Conservation (phyloP, 2,797 vertebrate genomes). For the Halcyon badia region DNA sequence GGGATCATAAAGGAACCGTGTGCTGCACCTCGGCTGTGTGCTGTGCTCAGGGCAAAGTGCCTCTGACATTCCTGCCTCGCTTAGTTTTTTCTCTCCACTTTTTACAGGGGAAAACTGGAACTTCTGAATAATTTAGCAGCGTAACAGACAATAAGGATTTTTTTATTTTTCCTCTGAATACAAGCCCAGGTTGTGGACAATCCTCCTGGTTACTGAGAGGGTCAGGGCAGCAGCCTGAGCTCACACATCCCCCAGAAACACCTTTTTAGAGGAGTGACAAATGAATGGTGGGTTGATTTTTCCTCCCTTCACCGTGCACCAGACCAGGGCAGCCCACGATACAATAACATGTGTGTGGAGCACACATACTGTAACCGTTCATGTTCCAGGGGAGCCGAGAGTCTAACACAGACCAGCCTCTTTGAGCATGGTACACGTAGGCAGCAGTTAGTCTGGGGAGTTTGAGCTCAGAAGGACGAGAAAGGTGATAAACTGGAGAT, state of each 20-base stretch:
- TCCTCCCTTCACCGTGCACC: fast-evolving
- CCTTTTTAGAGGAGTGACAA: not conserved
- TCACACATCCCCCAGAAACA: not conserved
- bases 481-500: not conserved
- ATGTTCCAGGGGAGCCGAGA: not conserved
- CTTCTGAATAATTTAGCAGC: not conserved
- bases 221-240: not conserved
- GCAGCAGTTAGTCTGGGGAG: not conserved
- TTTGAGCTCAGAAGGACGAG: not conserved
- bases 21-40: not conserved
- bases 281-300: not conserved
- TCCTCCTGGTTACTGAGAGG: not conserved
- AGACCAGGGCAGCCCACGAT: not conserved
- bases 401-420: not conserved
- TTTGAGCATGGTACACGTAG: not conserved
- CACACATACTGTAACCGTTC: fast-evolving
- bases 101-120: not conserved
- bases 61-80: not conserved
- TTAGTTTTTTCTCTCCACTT: not conserved
- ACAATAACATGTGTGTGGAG: fast-evolving
- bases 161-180: not conserved
- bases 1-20: not conserved
- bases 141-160: not conserved
- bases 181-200: not conserved
- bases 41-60: not conserved